Conservation (phyloP, 2,113 vertebrate genomes). For the Benitochromis conjunctus region DNA sequence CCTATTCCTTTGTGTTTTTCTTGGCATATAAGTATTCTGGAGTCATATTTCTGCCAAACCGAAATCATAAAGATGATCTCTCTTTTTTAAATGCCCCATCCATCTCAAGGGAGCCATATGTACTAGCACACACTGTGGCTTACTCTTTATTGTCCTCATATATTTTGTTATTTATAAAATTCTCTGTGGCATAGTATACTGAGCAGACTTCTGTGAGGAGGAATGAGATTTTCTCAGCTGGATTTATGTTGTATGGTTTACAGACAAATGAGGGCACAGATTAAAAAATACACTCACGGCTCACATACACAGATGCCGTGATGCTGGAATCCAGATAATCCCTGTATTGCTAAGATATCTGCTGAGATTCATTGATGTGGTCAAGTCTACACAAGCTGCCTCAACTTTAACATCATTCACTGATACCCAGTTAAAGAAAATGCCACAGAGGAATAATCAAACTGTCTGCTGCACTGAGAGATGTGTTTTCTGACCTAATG, state of each 20-base stretch:
- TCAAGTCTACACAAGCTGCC: not conserved
- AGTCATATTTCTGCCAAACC: constrained; percentile 8
- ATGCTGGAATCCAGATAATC: constrained; percentile 41
- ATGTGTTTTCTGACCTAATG: not conserved
- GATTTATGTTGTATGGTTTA: constrained; percentile 22
- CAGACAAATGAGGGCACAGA: constrained; percentile 32
- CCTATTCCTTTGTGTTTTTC: not conserved
- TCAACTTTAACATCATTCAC: not conserved
- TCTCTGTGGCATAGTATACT: not conserved
- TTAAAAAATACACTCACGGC: not conserved
- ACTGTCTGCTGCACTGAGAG: not conserved
- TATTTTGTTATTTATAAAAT: constrained; percentile 19
- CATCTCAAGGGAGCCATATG: not conserved
- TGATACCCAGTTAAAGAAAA: not conserved
- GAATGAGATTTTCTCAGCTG: not conserved
- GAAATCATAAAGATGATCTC: not conserved
- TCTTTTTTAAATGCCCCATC: not conserved
- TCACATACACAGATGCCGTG: not conserved
- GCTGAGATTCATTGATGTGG: constrained; percentile 9
- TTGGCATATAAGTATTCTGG: not conserved
- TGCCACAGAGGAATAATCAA: rapidly evolving
- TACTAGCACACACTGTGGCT: not conserved
- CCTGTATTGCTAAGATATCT: constrained; percentile 9
- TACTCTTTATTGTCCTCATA: constrained; percentile 1
- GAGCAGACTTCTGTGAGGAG: not conserved